phyloP scores from a whole-genome alignment of 2,888 invertebrate genomes.

The Callyntrura sp. region DNA sequence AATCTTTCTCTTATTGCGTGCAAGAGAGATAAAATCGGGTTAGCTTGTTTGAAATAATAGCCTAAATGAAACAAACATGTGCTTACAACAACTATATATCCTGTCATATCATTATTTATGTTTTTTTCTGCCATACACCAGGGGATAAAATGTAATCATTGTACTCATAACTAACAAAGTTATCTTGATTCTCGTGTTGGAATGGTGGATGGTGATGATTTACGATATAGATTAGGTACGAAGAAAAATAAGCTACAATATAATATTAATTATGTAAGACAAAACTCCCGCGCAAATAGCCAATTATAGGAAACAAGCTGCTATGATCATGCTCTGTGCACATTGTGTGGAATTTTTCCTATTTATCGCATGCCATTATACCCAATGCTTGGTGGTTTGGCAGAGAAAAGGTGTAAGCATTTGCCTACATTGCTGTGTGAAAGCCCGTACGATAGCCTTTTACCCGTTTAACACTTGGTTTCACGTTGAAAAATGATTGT shows the following conservation, averaged over 20 bases:
- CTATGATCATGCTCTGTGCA: too few relatives aligned
- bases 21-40: not conserved
- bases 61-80: not conserved
- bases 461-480: conserved; percentile 1
- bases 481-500: conserved; percentile 10
- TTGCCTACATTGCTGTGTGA: too few relatives aligned
- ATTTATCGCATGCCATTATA: too few relatives aligned
- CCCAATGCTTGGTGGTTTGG: not conserved
- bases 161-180: not conserved
- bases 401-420: not conserved
- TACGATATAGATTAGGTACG: too few relatives aligned
- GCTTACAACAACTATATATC: not conserved
- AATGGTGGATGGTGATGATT: conserved; percentile 3
- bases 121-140: not conserved
- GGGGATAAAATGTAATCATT: conserved; percentile 8
- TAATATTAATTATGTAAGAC: not conserved
- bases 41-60: not conserved
- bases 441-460: conserved; percentile 5
- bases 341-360: too few relatives aligned
- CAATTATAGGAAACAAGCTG: too few relatives aligned
- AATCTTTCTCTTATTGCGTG: conserved; percentile 15
- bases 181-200: conserved; percentile 30
- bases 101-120: not conserved
- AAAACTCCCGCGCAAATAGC: not conserved
- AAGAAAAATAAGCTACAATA: too few relatives aligned